phyloP scores from a whole-genome alignment of 92 coral and sea anemone genomes.

The Isaurus tuberculatus region DNA sequence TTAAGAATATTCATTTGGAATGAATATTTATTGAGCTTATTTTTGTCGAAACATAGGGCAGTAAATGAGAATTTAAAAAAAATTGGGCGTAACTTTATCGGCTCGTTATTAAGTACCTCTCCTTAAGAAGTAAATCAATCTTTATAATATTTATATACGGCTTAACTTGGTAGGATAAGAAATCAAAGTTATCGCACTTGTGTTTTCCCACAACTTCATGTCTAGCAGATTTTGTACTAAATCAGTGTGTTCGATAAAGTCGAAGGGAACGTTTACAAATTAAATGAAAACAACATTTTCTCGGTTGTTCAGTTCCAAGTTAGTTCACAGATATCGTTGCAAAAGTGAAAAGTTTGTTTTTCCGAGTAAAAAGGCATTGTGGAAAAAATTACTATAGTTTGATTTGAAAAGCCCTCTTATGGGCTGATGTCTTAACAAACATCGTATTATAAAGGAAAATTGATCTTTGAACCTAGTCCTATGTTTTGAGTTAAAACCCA shows the following conservation, averaged over 20 bases:
- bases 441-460: neutral
- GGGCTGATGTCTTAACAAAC: constrained; percentile 32
- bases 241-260: neutral
- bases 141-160: neutral
- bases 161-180: neutral
- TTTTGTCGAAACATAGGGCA: constrained; percentile 20
- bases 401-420: constrained; percentile 1
- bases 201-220: neutral
- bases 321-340: neutral
- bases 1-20: neutral
- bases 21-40: constrained; percentile 4
- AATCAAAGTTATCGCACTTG: neutral
- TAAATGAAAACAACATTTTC: neutral
- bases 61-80: neutral
- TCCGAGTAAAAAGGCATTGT: too few species aligned
- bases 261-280: constrained; percentile 15
- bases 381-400: constrained; percentile 18
- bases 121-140: neutral
- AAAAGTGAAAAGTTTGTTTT: neutral
- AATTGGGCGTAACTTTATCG: constrained; percentile 21
- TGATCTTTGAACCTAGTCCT: neutral
- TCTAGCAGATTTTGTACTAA: neutral
- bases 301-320: neutral
- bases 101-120: neutral
- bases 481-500: neutral